Evolutionary conservation across 1,140 invertebrate genomes (phyloP), one percentile per base, ranked within the genome.

Genomic region (Penaeus vannamei): DNA sequence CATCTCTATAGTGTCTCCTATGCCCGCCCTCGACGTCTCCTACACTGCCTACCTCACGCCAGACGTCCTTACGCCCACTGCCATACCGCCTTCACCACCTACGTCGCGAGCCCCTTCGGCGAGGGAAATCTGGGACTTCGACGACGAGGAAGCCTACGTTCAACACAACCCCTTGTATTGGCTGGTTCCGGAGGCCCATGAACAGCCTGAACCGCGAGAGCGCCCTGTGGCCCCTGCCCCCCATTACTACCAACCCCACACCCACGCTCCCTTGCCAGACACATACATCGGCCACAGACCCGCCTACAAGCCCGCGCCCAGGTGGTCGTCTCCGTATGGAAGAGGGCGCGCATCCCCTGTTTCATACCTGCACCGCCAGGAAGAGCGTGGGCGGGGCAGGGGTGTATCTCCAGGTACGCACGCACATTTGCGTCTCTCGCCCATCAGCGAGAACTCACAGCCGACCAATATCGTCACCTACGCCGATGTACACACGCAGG

Each of bases 11-110:
- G 90, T 91, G 29, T 91, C 90, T 0, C 90, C 90, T 42, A 90
- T 91, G 90, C 90, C 90, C n/a, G 81, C 90, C 59, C 84, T 91
- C 42, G 90, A 91, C 77, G 90, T 90, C 17, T 91, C 90, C 82
- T 91, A 91, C 88, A 91, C 90, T 72, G 90, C 90, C 85, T 91
- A 91, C 89, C 85, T 91, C 80, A 91, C 90, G 29, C 90, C 90
- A 20, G 90, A 91, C 19, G 90, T 91, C 81, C 86, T 91, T 42
- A 91, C 89, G 32, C 90, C 90, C 60, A 82, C 85, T 12, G 62
- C 79, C 77, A 20, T 83, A 36, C 81, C 76, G 17, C 84, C 80
- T 60, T 32, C 19, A 20, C 76, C 84, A 1, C 46, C 64, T 36
- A 53, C 32, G n/a, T 26, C n/a, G 29, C 22, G 59, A 66, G 72